Evolutionary conservation across 2,113 vertebrate species (phyloP).

Genomic region (Parus major): DNA sequence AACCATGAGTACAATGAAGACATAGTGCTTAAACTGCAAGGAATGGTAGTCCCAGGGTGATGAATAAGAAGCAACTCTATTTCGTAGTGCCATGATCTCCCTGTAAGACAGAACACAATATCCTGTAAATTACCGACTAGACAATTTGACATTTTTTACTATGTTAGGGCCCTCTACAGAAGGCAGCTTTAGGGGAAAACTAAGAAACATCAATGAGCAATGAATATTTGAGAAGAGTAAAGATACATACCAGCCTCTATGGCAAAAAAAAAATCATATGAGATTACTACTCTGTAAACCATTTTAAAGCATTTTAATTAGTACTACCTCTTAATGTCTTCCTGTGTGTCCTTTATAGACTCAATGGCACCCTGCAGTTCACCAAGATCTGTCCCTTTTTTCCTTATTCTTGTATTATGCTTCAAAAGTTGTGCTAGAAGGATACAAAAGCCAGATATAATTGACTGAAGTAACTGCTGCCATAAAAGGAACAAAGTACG

Average conservation of each 20-base stretch:
- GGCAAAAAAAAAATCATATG: not conserved
- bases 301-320: not conserved
- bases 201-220: not conserved
- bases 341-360: conserved; percentile 92
- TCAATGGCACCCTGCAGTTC: conserved; percentile 97
- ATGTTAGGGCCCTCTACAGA: not conserved
- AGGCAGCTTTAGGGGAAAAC: not conserved
- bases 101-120: conserved; percentile 73
- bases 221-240: not conserved
- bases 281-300: not conserved
- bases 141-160: not conserved
- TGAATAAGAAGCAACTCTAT: conserved; percentile 76
- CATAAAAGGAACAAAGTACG: not conserved
- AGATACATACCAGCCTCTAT: not conserved
- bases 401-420: conserved; percentile 86
- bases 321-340: conserved; percentile 93
- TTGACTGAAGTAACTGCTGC: not conserved
- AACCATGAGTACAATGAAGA: conserved; percentile 89
- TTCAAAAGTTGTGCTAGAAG: conserved; percentile 86
- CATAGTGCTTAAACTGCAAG: conserved; percentile 91
- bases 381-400: conserved; percentile 89
- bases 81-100: conserved; percentile 87
- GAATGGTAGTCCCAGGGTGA: conserved; percentile 78
- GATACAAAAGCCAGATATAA: conserved; percentile 1
- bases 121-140: not conserved